Percentiles rank a stretch among this genome's conserved stretches.
phyloP scores from a whole-genome alignment of 1,140 invertebrate genomes.

The Philopotamus ludificatus region DNA sequence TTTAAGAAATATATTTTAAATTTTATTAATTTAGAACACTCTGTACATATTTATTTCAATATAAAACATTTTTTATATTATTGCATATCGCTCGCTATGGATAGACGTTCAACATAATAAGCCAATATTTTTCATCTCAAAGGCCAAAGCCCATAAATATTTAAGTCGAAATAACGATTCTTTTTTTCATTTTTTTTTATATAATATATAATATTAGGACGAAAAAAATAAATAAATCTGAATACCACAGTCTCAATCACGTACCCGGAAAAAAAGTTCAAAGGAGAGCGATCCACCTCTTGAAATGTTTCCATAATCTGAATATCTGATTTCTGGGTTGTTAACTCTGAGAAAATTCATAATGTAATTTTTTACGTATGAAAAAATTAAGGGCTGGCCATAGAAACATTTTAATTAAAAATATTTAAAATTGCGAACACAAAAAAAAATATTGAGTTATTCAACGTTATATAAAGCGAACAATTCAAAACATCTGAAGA shows the following conservation, averaged over 20 bases:
- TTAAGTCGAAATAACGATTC: slow-evolving; percentile 13
- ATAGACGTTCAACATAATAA: background rate
- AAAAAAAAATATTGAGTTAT: too few relatives aligned
- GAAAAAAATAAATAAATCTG: too few relatives aligned
- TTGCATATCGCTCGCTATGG: background rate
- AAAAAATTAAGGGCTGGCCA: too few relatives aligned
- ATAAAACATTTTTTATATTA: too few relatives aligned
- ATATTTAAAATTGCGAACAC: too few relatives aligned
- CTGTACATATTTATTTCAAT: too few relatives aligned
- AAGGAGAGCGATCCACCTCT: background rate
- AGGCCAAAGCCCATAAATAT: slow-evolving; percentile 25
- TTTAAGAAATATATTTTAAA: too few relatives aligned
- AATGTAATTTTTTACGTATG: background rate
- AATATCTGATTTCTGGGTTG: slow-evolving; percentile 30
- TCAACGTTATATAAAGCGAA: background rate
- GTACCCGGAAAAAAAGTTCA: slow-evolving; percentile 5
- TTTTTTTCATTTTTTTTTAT: too few relatives aligned
- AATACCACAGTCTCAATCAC: slow-evolving; percentile 3
- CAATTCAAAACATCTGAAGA: slow-evolving; percentile 14
- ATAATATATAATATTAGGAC: too few relatives aligned
- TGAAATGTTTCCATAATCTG: slow-evolving; percentile 21
- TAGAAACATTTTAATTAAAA: too few relatives aligned
- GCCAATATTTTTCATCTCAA: too few relatives aligned
- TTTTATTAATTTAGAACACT: too few relatives aligned
- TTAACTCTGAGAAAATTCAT: background rate